Evolutionary conservation across 2,888 invertebrate genomes (phyloP).

Genomic region (Drosophila pegasa): DNA sequence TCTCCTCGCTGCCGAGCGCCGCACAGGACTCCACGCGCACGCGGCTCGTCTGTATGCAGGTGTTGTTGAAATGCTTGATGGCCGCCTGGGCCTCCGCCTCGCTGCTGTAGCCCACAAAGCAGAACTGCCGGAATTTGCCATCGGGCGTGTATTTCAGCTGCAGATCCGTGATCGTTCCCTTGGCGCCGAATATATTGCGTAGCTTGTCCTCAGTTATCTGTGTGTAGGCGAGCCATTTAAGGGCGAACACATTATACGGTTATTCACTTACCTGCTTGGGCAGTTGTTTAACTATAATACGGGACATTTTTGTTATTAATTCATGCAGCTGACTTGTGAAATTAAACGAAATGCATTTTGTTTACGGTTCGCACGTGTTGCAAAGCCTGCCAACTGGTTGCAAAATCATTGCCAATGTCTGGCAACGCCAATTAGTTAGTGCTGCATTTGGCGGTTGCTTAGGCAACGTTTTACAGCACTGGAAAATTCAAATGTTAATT

Average conservation of each 20-base stretch:
- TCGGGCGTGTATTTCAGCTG: conserved; percentile 95
- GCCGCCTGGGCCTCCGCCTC: conserved; percentile 93
- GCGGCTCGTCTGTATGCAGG: conserved; percentile 93
- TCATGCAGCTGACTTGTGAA: not conserved
- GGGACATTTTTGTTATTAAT: conserved; percentile 86
- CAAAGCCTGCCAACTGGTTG: conserved; percentile 34
- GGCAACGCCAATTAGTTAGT: not conserved
- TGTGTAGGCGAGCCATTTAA: conserved; percentile 14
- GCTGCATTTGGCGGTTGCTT: not conserved
- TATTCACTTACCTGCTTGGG: conserved; percentile 91
- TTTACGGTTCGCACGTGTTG: conserved; percentile 61
- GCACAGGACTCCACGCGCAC: conserved; percentile 92
- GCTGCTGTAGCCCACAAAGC: conserved; percentile 95
- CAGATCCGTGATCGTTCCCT: conserved; percentile 96
- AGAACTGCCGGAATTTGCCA: conserved; percentile 97
- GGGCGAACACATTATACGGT: not conserved
- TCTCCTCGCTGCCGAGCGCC: conserved; percentile 89
- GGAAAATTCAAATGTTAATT: not conserved
- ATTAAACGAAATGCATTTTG: conserved; percentile 58
- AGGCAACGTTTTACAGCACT: not conserved
- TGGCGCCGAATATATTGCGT: conserved; percentile 90
- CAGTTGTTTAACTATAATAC: conserved; percentile 95
- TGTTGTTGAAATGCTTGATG: conserved; percentile 91
- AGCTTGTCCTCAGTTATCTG: conserved; percentile 93
- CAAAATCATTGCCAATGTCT: not conserved